A percentile compares a stretch with the other conserved stretches of the same genome.
phyloP scores from a whole-genome alignment of 2,113 vertebrate species.

The Casuarius casuarius region DNA sequence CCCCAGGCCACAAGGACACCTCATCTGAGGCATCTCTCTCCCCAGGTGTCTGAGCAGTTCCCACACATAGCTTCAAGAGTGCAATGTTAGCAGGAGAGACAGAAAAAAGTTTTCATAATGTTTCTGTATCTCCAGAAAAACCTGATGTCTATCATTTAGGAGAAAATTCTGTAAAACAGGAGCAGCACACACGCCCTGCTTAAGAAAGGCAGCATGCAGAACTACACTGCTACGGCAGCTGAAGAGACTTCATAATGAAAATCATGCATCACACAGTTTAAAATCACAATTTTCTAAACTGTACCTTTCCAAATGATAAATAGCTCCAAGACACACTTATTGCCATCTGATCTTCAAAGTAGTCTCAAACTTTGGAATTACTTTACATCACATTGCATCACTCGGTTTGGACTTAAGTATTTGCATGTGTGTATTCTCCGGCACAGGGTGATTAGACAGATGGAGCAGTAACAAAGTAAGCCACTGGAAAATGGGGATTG shows the following conservation, averaged over 20 bases:
- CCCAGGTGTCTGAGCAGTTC: background rate
- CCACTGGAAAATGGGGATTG: background rate
- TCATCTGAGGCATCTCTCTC: background rate
- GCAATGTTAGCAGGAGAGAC: background rate
- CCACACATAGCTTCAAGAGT: rapidly evolving
- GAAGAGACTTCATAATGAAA: background rate
- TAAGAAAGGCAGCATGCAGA: background rate
- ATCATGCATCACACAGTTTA: background rate
- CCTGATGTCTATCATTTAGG: background rate
- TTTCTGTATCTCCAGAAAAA: background rate
- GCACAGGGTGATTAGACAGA: background rate
- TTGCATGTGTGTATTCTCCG: background rate
- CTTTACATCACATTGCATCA: background rate
- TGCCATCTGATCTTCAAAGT: background rate
- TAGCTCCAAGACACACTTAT: background rate
- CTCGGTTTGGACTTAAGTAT: background rate
- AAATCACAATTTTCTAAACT: background rate
- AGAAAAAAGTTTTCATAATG: background rate
- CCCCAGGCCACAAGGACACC: too few relatives aligned
- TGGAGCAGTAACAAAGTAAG: background rate
- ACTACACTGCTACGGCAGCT: background rate
- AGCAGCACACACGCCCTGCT: background rate
- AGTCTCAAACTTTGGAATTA: background rate
- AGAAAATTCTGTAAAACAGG: background rate
- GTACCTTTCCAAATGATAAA: background rate